Base-by-base conservation (phyloP, 2,797 vertebrate genomes). In the Tenualosa thibaudeaui region DNA sequence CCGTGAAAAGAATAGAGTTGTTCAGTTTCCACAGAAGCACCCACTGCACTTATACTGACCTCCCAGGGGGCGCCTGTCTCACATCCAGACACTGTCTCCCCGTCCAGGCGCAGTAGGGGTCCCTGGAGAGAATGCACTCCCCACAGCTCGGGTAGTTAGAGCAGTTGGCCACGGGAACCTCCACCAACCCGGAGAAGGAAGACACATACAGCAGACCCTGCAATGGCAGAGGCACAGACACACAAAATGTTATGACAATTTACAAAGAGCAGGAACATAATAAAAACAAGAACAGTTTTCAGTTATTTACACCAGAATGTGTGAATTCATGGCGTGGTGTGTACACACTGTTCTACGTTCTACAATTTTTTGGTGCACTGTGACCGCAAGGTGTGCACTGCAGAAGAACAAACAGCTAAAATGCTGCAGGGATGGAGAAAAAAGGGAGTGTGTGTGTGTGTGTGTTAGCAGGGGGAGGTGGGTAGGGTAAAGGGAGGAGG, bases 51-150 rank as follows among this genome's bases (percentile, higher is more conserved):
- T 83, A 81, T 90, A 37, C 91, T 93, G 65, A 93, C 96, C 89
- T 94, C 88, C 90, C 93, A 26, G 90, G 46, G 9, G 91, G 81
- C 84, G 91, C 87, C 83, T 84, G 86, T 87, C 93, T 94, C 86
- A 96, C 91, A 84, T 95, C 94, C 37, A 60, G 91, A 89, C 98
- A 99, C 86, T 92, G 91, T 0, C 90, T 94, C 78, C 92, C 92
- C 1, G 90, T 94, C 98, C 98, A 99, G n/a, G 95, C 97, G 0
- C 98, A 99, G 94, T 98, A 98, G 2, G 98, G 98, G 89, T 99
- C 98, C 88, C 98, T 96, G 3, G 98, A 96, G 62, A 99, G 95
- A 89, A 99, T 87, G 37, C 98, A 99, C 86, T 99, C 98, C 26
- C 97, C 98, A 1, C 98, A 99, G 94, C 94, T 98, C 90, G 86